Conservation (phyloP, 1,140 invertebrate genomes). For the Bombyx mandarina region DNA sequence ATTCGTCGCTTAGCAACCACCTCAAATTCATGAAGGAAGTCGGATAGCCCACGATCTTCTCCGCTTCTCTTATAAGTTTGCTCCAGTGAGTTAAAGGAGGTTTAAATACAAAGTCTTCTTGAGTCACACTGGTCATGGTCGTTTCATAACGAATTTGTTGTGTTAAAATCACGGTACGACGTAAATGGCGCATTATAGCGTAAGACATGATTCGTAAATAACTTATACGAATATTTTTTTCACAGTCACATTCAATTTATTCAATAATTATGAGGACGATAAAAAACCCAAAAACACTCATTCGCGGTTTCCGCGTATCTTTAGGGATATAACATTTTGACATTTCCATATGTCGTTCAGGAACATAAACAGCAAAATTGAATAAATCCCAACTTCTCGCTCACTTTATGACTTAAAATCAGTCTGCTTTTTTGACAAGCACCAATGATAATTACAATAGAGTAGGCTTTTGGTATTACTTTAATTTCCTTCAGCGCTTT, state of each 20-base stretch:
- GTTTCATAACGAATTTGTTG: constrained; percentile 43
- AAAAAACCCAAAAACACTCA: constrained; percentile 7
- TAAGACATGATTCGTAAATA: constrained; percentile 39
- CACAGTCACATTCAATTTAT: constrained; percentile 11
- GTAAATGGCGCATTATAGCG: constrained; percentile 44
- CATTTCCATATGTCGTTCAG: constrained; percentile 22
- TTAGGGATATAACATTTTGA: constrained; percentile 43
- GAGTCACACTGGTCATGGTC: constrained; percentile 55
- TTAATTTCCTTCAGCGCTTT: too few relatives aligned
- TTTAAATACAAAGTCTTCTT: constrained; percentile 52
- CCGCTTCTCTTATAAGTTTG: constrained; percentile 80
- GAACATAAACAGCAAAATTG: constrained; percentile 5
- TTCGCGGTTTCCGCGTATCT: constrained; percentile 18
- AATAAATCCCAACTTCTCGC: too few relatives aligned
- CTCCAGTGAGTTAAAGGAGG: constrained; percentile 55
- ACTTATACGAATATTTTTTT: constrained; percentile 1
- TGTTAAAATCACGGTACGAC: constrained; percentile 35
- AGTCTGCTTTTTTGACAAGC: too few relatives aligned
- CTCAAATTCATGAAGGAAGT: constrained; percentile 90
- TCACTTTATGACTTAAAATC: too few relatives aligned
- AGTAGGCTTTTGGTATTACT: too few relatives aligned
- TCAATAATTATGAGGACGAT: constrained; percentile 5
- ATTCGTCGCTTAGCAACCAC: constrained; percentile 90
- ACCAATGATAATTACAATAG: too few relatives aligned
- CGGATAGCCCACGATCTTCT: constrained; percentile 94